Evolutionary conservation across 2,113 vertebrate species (phyloP).

Genomic region (Crotalus viridis): DNA sequence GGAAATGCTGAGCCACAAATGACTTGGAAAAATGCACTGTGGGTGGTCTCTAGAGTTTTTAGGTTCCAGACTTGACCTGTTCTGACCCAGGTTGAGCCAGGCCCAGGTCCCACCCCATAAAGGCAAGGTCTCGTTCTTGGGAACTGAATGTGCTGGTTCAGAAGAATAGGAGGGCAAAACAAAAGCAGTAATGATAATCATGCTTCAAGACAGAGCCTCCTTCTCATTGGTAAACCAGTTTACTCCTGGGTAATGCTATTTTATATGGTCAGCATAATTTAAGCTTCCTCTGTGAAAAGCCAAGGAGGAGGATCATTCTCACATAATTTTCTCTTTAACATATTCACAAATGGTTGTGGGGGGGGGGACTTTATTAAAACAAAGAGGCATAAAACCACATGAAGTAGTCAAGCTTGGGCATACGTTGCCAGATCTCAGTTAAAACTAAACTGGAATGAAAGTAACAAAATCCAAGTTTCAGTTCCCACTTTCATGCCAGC

Average conservation of each 20-base stretch:
- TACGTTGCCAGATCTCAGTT: neutral
- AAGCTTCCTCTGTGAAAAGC: neutral
- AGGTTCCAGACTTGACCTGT: neutral
- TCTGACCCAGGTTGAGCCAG: neutral
- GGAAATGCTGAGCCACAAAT: neutral
- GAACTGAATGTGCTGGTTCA: constrained; percentile 15
- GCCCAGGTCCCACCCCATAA: neutral
- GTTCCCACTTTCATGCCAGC: neutral
- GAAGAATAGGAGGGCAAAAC: neutral
- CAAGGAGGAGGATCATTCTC: neutral
- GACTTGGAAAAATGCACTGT: neutral
- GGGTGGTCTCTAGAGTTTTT: constrained; percentile 10
- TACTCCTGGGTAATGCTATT: neutral
- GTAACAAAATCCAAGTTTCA: neutral
- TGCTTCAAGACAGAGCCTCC: neutral
- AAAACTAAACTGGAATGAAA: neutral
- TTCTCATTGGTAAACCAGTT: neutral
- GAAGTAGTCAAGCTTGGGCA: neutral
- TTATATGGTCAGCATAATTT: neutral
- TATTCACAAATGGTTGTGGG: neutral
- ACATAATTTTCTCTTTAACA: neutral
- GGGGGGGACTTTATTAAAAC: neutral
- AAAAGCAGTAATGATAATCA: neutral
- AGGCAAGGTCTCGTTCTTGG: neutral
- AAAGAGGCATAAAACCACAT: neutral